Conservation (phyloP, 2,797 vertebrate genomes). For the Melanotaenia trifasciata region DNA sequence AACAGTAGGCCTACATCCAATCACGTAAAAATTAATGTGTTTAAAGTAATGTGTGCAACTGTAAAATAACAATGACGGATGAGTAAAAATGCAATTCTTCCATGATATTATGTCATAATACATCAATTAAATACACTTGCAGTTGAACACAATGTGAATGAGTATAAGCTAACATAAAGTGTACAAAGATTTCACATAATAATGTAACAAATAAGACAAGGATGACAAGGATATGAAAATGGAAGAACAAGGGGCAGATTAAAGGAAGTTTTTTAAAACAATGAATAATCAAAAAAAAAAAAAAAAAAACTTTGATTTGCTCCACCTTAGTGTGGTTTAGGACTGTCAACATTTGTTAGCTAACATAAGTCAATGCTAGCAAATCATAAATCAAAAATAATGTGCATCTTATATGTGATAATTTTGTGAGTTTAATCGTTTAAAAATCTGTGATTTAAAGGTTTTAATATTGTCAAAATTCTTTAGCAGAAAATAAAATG, state of each 20-base stretch:
- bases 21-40: neutral
- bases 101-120: slow-evolving; percentile 15
- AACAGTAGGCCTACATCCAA: neutral
- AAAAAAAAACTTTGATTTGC: neutral
- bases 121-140: neutral
- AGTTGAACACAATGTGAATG: too few species aligned
- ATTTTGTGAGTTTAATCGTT: neutral
- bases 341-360: neutral
- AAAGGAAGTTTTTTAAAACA: neutral
- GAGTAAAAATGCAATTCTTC: neutral
- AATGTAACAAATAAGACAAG: neutral
- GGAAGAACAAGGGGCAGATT: neutral
- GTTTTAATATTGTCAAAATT: neutral
- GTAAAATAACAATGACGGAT: slow-evolving; percentile 1
- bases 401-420: neutral
- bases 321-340: neutral
- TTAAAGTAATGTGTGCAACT: neutral
- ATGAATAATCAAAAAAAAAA: neutral
- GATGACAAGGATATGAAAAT: neutral
- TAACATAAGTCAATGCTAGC: neutral
- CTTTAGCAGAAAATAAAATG: neutral
- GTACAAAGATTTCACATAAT: neutral
- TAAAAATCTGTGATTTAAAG: too few species aligned
- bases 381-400: neutral
- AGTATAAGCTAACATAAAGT: neutral